Evolutionary conservation across 1,140 invertebrate genomes (phyloP).

Genomic region (Bombus affinis): DNA sequence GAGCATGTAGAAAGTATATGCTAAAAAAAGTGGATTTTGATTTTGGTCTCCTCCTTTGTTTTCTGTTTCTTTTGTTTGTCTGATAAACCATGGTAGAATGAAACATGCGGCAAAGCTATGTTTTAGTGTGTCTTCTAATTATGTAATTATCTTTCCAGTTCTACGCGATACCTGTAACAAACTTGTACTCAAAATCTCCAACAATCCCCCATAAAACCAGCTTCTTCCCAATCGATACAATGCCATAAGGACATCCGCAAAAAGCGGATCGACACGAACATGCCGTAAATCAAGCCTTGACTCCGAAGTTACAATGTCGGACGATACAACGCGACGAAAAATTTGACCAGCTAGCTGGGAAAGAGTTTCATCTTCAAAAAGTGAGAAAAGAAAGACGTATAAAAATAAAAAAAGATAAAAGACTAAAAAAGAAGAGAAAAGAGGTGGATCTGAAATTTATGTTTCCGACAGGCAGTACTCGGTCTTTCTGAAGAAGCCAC

Average conservation of each 20-base stretch:
- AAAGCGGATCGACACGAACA: not conserved
- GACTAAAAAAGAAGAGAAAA: not conserved
- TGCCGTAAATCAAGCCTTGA: constrained; percentile 17
- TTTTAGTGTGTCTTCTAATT: too few relatives aligned
- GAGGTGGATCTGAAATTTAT: constrained; percentile 49
- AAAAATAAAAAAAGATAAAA: not conserved
- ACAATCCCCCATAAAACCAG: not conserved
- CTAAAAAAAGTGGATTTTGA: too few relatives aligned
- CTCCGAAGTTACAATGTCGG: constrained; percentile 20
- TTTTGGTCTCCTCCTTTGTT: too few relatives aligned
- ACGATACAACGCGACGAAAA: constrained; percentile 25
- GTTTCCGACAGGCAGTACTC: constrained; percentile 35
- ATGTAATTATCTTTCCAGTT: too few relatives aligned
- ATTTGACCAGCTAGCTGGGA: not conserved
- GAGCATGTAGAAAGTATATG: too few relatives aligned
- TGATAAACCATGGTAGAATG: too few relatives aligned
- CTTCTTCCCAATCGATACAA: not conserved
- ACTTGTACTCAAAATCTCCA: not conserved
- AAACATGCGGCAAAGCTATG: too few relatives aligned
- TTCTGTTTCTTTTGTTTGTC: too few relatives aligned
- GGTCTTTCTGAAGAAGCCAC: constrained; percentile 22
- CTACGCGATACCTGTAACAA: too few relatives aligned
- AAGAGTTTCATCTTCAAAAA: not conserved
- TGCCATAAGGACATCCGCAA: not conserved
- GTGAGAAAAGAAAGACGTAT: not conserved